Base-by-base conservation (phyloP, 2,888 invertebrate genomes). In the Chrysolina haemoptera region DNA sequence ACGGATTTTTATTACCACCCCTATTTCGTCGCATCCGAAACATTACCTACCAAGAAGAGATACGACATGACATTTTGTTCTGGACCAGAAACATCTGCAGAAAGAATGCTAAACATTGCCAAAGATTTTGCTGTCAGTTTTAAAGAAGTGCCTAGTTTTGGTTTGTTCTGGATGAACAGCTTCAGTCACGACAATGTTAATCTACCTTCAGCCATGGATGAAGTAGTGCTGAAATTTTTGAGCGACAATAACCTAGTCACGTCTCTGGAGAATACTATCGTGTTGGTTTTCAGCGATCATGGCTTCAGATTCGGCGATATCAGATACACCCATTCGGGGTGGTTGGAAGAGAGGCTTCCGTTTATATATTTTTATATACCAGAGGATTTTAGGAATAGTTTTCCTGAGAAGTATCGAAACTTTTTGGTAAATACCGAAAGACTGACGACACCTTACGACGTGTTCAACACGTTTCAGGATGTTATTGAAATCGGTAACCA, bases 1-100 rank as follows among this genome's bases (percentile, higher is more conserved):
- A 93, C 94, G 0, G 95, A 96, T 84, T 95, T 95, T 83, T 97
- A 96, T 80, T 89, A 94, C 77, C 89, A 94, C 62, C 94, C 96
- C 0, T 93, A 94, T 80, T 90, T 94, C 74, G 80, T 93, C 5
- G 94, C 94, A 9, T 91, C 92, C 0, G 93, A 94, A 85, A 89
- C 50, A 14, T 86, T 91, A 1, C 89, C 85, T 80, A 88, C 89
- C 75, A 89, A 86, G 68, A 89, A 89, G 75, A 86, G 88, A 9
- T 89, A 91, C 80, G 86, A 87, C 3, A 91, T 88, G 74, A 89
- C 85, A 79, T 92, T 88, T 71, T 93, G 93, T 81, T 84, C 92
- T 0, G 93, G 94, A 0, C 91, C 91, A 1, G 89, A 90, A 78
- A 88, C 90, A 40, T 91, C 92, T 1, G 92, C 92, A 8, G 92